Percentiles rank a stretch among this genome's conserved stretches.
These are phyloP conservation scores for Agrotis ipsilon DNA, from an alignment of 2,888 invertebrate species.

Conservation along the genomic window DNA sequence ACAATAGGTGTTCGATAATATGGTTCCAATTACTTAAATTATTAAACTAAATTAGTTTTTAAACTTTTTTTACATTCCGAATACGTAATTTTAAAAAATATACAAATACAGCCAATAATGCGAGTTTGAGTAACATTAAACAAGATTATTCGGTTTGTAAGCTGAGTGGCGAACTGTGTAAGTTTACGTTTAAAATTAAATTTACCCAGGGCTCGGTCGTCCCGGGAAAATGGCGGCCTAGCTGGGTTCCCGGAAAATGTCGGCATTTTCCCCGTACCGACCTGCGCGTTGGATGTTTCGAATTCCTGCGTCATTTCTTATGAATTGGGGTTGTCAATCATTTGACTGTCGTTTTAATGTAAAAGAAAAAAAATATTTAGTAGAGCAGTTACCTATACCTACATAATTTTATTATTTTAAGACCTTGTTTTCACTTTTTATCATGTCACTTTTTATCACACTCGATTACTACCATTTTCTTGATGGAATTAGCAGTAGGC, in stretches of 20 bases:
- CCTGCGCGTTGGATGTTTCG: slow-evolving; percentile 48
- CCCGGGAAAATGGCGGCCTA: slow-evolving; percentile 60
- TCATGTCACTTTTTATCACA: too few relatives aligned
- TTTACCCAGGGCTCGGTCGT: slow-evolving; percentile 63
- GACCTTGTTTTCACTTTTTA: not conserved
- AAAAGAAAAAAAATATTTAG: not conserved
- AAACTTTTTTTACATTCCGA: not conserved
- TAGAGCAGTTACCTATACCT: not conserved
- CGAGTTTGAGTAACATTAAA: slow-evolving; percentile 31
- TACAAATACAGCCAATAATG: slow-evolving; percentile 18
- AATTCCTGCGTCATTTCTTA: slow-evolving; percentile 19
- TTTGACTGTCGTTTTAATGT: not conserved
- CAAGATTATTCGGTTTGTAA: slow-evolving; percentile 48
- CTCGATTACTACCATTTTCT: not conserved
- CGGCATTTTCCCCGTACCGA: slow-evolving; percentile 63
- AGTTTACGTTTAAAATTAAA: slow-evolving; percentile 66
- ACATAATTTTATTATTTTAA: too few relatives aligned
- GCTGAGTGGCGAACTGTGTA: slow-evolving; percentile 40
- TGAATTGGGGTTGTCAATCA: slow-evolving; percentile 8
- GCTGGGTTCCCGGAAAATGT: slow-evolving; percentile 64
- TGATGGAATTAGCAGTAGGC: not conserved
- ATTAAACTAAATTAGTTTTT: slow-evolving; percentile 14
- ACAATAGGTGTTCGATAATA: slow-evolving; percentile 19
- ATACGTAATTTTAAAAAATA: not conserved
- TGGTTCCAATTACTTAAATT: slow-evolving; percentile 38